Evolutionary conservation across 2,113 vertebrate genomes (phyloP).

Genomic region (Ibidorhyncha struthersii): DNA sequence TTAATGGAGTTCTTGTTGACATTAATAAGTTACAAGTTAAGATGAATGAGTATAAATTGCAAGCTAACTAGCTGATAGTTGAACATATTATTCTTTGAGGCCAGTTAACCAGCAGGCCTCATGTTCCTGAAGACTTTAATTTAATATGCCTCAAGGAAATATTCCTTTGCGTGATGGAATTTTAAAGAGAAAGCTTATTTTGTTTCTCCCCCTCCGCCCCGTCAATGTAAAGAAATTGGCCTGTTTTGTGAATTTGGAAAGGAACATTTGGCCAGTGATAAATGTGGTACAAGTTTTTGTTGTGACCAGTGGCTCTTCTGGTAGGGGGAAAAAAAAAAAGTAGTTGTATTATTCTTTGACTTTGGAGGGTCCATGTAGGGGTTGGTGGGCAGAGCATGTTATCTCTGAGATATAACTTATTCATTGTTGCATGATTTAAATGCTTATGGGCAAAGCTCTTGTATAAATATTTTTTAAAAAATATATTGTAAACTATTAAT

Average conservation of each 20-base stretch:
- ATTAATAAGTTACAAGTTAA: conserved; percentile 31
- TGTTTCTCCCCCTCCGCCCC: not conserved
- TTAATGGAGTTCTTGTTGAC: conserved; percentile 34
- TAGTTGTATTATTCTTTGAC: not conserved
- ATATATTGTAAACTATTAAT: not conserved
- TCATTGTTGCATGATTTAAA: not conserved
- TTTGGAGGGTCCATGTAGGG: not conserved
- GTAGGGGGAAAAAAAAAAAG: not conserved
- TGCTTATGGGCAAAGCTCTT: not conserved
- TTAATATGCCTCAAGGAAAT: not conserved
- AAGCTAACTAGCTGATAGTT: not conserved
- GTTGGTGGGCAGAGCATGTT: accelerated
- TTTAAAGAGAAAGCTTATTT: not conserved
- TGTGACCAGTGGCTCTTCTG: not conserved
- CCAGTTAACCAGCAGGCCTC: not conserved
- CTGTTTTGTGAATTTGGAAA: not conserved
- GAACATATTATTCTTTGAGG: conserved; percentile 2
- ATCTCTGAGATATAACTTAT: not conserved
- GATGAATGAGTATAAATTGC: conserved; percentile 18
- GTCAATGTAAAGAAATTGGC: not conserved
- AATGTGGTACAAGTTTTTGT: not conserved
- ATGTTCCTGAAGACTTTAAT: not conserved
- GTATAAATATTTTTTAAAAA: not conserved
- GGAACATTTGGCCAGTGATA: not conserved
- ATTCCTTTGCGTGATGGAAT: not conserved